A percentile compares a stretch with the other conserved stretches of the same genome.
Conservation (phyloP, 2,888 invertebrate species). For the Bombylius discolor region DNA sequence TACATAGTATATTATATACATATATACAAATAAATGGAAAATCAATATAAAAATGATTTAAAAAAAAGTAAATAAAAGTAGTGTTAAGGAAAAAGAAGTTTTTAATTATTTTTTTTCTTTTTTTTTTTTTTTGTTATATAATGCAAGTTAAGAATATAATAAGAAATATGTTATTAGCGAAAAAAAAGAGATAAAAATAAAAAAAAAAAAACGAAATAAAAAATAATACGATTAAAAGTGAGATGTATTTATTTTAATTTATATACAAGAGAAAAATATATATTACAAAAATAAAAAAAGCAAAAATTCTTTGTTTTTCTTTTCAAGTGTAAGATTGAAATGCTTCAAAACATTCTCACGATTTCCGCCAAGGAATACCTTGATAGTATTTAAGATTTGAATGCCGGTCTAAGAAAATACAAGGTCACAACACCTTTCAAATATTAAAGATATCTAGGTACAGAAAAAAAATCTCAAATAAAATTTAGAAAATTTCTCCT, state of each 20-base stretch:
- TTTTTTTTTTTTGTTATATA: background rate
- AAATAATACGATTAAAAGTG: conserved; percentile 4
- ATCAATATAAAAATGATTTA: too few relatives aligned
- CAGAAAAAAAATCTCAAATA: too few relatives aligned
- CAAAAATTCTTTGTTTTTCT: background rate
- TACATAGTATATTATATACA: background rate
- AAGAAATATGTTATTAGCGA: conserved; percentile 6
- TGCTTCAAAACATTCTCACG: too few relatives aligned
- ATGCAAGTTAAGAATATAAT: conserved; percentile 3
- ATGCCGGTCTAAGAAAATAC: too few relatives aligned
- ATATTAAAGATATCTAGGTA: too few relatives aligned
- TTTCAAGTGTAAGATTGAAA: too few relatives aligned
- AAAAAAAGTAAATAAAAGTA: background rate
- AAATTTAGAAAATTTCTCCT: too few relatives aligned
- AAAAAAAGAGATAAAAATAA: background rate
- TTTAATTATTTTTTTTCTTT: too few relatives aligned
- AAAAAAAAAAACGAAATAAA: background rate
- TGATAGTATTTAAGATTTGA: too few relatives aligned
- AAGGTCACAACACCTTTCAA: too few relatives aligned
- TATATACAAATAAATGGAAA: conserved; percentile 1
- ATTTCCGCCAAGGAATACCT: too few relatives aligned
- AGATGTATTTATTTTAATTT: conserved; percentile 34
- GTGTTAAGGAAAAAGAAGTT: background rate
- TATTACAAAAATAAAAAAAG: conserved; percentile 14
- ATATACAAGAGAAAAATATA: conserved; percentile 34